phyloP scores from a whole-genome alignment of 2,797 vertebrate species.

The Sphenopsis melanotis region DNA sequence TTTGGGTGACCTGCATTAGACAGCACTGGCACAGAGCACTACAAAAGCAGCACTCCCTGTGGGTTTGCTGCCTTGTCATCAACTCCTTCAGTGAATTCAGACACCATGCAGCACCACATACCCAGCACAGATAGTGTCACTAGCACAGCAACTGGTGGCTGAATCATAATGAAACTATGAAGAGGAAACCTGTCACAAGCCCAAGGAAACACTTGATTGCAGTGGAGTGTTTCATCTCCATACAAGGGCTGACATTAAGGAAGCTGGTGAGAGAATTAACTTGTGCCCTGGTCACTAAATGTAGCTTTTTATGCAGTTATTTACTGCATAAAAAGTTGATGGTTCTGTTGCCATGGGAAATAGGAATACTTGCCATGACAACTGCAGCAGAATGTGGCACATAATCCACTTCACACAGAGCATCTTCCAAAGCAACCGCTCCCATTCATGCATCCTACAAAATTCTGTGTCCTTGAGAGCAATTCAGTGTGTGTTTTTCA shows the following conservation, averaged over 20 bases:
- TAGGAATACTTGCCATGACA: constrained; percentile 58
- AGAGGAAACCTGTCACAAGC: constrained; percentile 6
- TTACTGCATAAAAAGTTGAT: not conserved
- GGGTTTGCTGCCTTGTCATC: constrained; percentile 2
- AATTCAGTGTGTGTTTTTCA: not conserved
- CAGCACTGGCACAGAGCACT: not conserved
- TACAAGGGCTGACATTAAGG: not conserved
- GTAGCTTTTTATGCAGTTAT: constrained; percentile 18
- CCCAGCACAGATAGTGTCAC: not conserved
- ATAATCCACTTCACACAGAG: not conserved
- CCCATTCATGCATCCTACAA: not conserved
- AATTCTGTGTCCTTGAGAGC: not conserved
- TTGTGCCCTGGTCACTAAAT: constrained; percentile 5
- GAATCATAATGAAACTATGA: constrained; percentile 31
- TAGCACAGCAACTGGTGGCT: not conserved
- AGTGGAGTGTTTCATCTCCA: not conserved
- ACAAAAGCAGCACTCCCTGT: not conserved
- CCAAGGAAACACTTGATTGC: not conserved
- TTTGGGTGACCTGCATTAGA: not conserved
- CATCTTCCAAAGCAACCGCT: not conserved
- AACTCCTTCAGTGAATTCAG: not conserved
- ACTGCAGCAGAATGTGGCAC: constrained; percentile 9
- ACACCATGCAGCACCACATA: not conserved
- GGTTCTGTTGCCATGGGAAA: constrained; percentile 62
- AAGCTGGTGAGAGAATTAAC: not conserved